These are phyloP conservation scores for Tachyglossus aculeatus DNA, from an alignment of 2,797 vertebrate species.

Conservation along the genomic window DNA sequence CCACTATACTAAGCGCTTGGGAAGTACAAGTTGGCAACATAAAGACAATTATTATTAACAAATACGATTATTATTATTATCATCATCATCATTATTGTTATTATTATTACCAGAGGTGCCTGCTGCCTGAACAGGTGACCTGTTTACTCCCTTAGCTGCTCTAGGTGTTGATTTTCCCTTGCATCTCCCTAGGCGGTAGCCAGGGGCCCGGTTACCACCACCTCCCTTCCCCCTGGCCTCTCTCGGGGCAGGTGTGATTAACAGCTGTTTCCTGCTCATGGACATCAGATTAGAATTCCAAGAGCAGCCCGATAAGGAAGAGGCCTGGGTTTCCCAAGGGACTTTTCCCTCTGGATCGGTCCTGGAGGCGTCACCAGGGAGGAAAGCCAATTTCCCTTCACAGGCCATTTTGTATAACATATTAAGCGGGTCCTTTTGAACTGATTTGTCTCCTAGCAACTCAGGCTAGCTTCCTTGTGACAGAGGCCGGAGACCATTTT, in stretches of 20 bases:
- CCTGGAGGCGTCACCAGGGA: too few relatives aligned
- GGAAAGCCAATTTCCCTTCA: too few relatives aligned
- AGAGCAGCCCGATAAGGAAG: neutral
- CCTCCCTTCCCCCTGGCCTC: constrained; percentile 13
- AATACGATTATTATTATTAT: too few relatives aligned
- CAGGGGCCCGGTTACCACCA: constrained; percentile 8
- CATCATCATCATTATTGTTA: too few relatives aligned
- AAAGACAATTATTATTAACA: too few relatives aligned
- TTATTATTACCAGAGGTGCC: too few relatives aligned
- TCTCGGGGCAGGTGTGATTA: neutral
- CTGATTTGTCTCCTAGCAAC: neutral
- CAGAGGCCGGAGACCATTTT: neutral
- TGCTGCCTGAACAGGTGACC: too few relatives aligned
- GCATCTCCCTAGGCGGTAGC: neutral
- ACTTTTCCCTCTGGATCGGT: neutral
- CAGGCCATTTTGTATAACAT: neutral
- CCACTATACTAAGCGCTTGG: too few relatives aligned
- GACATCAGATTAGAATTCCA: neutral
- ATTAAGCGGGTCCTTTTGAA: neutral
- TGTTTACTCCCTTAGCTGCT: neutral
- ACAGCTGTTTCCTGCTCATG: neutral
- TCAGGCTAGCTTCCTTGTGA: neutral
- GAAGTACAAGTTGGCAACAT: too few relatives aligned
- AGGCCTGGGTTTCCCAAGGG: neutral
- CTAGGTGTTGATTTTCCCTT: neutral